Evolutionary conservation across 2,888 invertebrate species (phyloP), one percentile per base, ranked within the genome.

Genomic region (Blera fallax): DNA sequence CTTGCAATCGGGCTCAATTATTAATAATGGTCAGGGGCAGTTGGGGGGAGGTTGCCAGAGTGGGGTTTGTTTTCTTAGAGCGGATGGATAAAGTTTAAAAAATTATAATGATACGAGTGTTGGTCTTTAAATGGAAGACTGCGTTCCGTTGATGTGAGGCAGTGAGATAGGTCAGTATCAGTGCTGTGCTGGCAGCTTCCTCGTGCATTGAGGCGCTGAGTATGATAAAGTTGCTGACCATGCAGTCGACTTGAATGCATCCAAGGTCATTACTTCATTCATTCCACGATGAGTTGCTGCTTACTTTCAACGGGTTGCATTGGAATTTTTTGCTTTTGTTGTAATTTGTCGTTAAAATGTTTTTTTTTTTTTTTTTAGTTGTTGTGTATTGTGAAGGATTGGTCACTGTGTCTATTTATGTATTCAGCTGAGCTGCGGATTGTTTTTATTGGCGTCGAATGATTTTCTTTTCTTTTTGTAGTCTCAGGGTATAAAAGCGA

Each of bases 1-100:
- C 11, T 40, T 2, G 67, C 83, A 78, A 73, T 73, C 72, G 62
- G 29, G 29, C 73, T 79, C 78, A 83, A 78, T 83, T 83, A 83
- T 62, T 78, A 70, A 45, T 69, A 79, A 79, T 60, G 60, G 27
- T 43, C 65, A 24, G 2, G 21, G 16, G 18, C 64, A 34, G 50
- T 56, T 62, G 3, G 16, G 54, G 52, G 3, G 16, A 45, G 52
- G 24, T 24, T 24, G 2, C 2, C 2, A 24, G 24, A 52, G 34
- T 43, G 52, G 4, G 10, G 52, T 1, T 52, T 43, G 11, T 8
- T 32, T 27, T 52, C 40, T 40, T 50, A 24, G 5, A 64, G 34
- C 27, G 70, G 62, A 65, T 77, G 50, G 34, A 67, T 76, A 65
- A 27, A 27, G n/a, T n/a, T n/a, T n/a, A 34, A 24, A 21, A 58